Conservation (phyloP, 2,797 vertebrate species). For the Chrosomus eos region DNA sequence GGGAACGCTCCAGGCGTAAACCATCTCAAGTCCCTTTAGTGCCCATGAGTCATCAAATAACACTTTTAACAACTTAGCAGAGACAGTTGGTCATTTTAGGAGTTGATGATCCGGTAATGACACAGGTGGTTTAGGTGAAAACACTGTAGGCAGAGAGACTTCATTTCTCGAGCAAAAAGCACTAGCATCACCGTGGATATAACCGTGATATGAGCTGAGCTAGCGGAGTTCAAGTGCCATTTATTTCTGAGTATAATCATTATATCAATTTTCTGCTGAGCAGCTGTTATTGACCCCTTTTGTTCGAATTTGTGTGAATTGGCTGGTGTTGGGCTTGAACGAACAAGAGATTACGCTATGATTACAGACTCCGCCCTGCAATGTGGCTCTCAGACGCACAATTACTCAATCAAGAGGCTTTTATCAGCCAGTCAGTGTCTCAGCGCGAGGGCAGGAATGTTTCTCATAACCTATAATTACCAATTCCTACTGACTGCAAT, state of each 20-base stretch:
- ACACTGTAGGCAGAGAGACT: conserved; percentile 27
- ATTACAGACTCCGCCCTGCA: conserved; percentile 80
- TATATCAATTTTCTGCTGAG: conserved; percentile 80
- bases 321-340: conserved; percentile 52
- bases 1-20: not conserved
- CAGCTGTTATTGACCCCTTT: conserved; percentile 78
- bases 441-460: conserved; percentile 63
- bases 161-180: conserved; percentile 29
- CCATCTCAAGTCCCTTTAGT: not conserved
- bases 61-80: conserved; percentile 21
- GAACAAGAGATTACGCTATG: conserved; percentile 60
- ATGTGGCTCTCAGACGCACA: conserved; percentile 79
- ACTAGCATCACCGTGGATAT: conserved; percentile 40
- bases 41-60: conserved; percentile 17
- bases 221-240: conserved; percentile 79
- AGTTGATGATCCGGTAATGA: conserved; percentile 45
- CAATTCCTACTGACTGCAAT: conserved; percentile 59
- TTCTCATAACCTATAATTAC: conserved; percentile 83
- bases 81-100: conserved; percentile 29
- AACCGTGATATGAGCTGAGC: conserved; percentile 45
- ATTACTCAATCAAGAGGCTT: conserved; percentile 82
- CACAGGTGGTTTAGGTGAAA: conserved; percentile 28
- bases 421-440: conserved; percentile 73
- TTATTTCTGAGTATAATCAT: conserved; percentile 83
- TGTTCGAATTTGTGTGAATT: conserved; percentile 46